These are phyloP conservation scores for Centruroides sculpturatus DNA, from an alignment of 1,140 invertebrate genomes.

Conservation along the genomic window DNA sequence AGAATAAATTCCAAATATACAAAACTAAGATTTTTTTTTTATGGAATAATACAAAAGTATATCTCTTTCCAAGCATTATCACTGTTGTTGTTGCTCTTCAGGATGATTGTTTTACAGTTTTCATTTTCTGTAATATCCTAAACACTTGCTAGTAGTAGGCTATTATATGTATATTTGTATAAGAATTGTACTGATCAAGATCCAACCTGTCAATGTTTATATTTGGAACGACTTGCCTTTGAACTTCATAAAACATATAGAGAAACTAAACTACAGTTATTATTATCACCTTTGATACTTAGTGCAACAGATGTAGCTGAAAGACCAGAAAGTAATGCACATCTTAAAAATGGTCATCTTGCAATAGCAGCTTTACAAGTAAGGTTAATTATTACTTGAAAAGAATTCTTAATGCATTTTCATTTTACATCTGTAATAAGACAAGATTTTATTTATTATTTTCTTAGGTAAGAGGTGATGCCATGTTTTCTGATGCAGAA, in stretches of 20 bases:
- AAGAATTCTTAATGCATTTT: background rate
- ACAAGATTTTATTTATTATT: background rate
- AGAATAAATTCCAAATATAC: too few relatives aligned
- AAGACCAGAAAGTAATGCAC: constrained; percentile 24
- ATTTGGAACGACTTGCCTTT: constrained; percentile 82
- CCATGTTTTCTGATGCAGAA: constrained; percentile 90
- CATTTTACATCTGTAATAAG: background rate
- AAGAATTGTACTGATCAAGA: constrained; percentile 69
- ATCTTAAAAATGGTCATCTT: constrained; percentile 33
- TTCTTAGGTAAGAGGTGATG: constrained; percentile 68
- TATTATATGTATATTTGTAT: too few relatives aligned
- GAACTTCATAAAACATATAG: constrained; percentile 89
- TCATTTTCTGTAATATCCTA: too few relatives aligned
- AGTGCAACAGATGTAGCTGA: constrained; percentile 21
- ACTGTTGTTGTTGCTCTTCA: too few relatives aligned
- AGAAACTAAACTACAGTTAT: constrained; percentile 78
- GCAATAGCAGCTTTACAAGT: constrained; percentile 31
- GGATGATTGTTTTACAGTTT: too few relatives aligned
- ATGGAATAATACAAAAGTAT: too few relatives aligned
- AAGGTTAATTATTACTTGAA: background rate
- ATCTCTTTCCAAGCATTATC: too few relatives aligned
- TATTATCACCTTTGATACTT: constrained; percentile 76
- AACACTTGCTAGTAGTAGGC: too few relatives aligned
- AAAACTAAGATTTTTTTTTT: too few relatives aligned
- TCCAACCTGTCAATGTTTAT: constrained; percentile 74